A percentile compares a stretch with the other conserved stretches of the same genome.
Conservation (phyloP, 2,113 vertebrate genomes). For the Melospiza georgiana region DNA sequence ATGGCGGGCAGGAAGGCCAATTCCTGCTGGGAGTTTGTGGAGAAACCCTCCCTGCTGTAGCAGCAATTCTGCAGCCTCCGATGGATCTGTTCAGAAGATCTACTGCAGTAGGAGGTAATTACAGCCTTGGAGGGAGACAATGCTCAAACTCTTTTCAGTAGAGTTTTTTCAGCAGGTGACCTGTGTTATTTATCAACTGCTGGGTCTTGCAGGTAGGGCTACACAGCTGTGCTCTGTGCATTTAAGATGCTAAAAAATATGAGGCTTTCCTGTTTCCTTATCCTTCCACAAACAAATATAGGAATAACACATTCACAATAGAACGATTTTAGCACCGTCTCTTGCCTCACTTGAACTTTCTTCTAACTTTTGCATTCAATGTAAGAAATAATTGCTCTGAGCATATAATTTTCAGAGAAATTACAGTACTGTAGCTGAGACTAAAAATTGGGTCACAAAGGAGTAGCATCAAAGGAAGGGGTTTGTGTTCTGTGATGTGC, state of each 20-base stretch:
- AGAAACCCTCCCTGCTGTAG: not conserved
- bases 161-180: not conserved
- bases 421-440: not conserved
- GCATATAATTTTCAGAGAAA: not conserved
- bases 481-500: not conserved
- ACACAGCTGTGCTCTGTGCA: not conserved
- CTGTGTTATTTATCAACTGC: not conserved
- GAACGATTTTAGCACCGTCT: not conserved
- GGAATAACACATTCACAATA: not conserved
- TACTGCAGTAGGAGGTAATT: not conserved
- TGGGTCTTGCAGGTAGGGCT: not conserved
- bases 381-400: not conserved
- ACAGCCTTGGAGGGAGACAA: not conserved
- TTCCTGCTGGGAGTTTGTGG: accelerated
- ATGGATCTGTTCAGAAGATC: not conserved
- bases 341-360: not conserved
- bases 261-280: not conserved
- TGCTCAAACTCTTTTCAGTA: not conserved
- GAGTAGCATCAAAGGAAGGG: not conserved
- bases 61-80: not conserved
- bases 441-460: not conserved
- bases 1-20: accelerated
- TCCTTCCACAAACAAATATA: not conserved
- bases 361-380: not conserved
- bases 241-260: not conserved